Evolutionary conservation across 2,888 invertebrate species (phyloP).

Genomic region (Ennomos fuscantarius): DNA sequence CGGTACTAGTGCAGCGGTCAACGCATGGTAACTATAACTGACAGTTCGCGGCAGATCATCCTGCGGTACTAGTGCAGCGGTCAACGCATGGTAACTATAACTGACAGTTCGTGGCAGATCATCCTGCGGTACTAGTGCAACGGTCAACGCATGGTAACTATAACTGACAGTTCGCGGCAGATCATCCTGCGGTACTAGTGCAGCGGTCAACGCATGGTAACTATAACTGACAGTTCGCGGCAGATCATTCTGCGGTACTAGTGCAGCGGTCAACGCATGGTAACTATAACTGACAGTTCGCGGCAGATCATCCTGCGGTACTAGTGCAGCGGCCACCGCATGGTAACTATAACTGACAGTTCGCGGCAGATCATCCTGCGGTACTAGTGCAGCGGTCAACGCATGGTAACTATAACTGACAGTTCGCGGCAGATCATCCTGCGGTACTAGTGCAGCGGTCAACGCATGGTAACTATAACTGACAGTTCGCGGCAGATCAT

Average conservation of each 20-base stretch:
- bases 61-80: too few relatives aligned
- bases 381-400: conserved; percentile 56
- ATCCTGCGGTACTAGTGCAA: conserved; percentile 67
- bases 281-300: conserved; percentile 4
- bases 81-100: conserved; percentile 5
- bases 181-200: conserved; percentile 73
- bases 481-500: too few relatives aligned
- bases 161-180: too few relatives aligned
- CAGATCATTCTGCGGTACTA: too few relatives aligned
- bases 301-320: too few relatives aligned
- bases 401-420: conserved; percentile 8
- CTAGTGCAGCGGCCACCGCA: conserved; percentile 44
- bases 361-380: too few relatives aligned
- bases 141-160: conserved; percentile 11
- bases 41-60: too few relatives aligned
- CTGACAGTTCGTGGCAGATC: too few relatives aligned
- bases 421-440: too few relatives aligned
- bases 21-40: too few relatives aligned
- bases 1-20: too few relatives aligned
- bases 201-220: neutral
- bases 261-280: conserved; percentile 6
- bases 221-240: conserved; percentile 3
- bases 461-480: conserved; percentile 9
- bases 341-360: conserved; percentile 6
- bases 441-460: conserved; percentile 63